These are phyloP conservation scores for Protobothrops mucrosquamatus DNA, from an alignment of 2,113 vertebrate genomes.

Conservation along the genomic window DNA sequence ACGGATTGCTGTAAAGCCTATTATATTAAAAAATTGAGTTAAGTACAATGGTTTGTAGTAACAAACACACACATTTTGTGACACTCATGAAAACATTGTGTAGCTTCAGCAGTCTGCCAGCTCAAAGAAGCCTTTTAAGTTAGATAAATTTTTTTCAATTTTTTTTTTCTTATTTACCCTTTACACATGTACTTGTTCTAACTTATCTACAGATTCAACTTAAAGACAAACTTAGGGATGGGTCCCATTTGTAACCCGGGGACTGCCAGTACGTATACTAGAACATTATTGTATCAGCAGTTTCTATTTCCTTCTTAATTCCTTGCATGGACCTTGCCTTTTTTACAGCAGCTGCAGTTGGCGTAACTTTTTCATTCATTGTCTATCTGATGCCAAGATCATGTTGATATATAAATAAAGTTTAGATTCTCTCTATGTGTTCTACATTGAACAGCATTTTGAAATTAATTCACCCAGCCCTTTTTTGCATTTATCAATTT, in stretches of 20 bases:
- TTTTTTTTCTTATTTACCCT: not conserved
- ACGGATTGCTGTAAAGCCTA: not conserved
- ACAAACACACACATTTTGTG: not conserved
- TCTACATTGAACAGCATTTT: not conserved
- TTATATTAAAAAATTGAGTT: not conserved
- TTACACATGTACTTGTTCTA: not conserved
- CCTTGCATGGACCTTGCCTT: not conserved
- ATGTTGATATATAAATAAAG: not conserved
- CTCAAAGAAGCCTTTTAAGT: not conserved
- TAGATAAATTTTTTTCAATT: not conserved
- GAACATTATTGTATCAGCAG: not conserved
- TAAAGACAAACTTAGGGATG: not conserved
- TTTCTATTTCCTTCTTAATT: not conserved
- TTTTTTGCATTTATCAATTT: not conserved
- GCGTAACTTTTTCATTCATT: not conserved
- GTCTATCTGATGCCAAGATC: not conserved
- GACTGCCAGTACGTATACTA: not conserved
- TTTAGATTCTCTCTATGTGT: not conserved
- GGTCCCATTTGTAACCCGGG: not conserved
- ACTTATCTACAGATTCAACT: not conserved
- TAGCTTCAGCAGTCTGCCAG: not conserved
- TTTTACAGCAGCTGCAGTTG: not conserved
- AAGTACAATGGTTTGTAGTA: not conserved
- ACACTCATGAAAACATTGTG: not conserved
- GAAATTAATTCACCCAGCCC: not conserved